Base-by-base conservation (phyloP, 2,888 invertebrate species). In the Clusia tigrina region DNA sequence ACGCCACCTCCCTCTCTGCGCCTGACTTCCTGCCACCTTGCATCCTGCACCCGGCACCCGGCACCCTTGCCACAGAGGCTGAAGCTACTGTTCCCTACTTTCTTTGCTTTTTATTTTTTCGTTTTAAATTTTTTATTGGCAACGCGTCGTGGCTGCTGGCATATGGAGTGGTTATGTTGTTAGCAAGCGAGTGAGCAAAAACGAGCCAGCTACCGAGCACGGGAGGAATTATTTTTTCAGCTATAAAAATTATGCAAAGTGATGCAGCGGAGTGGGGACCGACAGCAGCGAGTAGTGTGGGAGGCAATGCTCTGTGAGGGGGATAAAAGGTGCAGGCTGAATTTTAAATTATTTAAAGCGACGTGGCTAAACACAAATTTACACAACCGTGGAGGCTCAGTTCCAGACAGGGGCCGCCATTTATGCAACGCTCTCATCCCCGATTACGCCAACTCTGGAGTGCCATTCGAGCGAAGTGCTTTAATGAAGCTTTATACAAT, bases 241-340 rank as follows among this genome's bases (percentile, higher is more conserved):
- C 18, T 48, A 48, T 68, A 65, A 69, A 68, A 67, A 68, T 68
- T 63, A 66, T 66, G 62, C 64, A 65, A 61, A 66, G 67, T 66
- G 58, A 57, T 59, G 46, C 60, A 63, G 60, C 53, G 15, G 32
- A 22, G 26, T 32, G 18, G 59, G 32, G n/a, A n/a, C n/a, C n/a
- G n/a, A n/a, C n/a, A n/a, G n/a, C n/a, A n/a, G n/a, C n/a, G n/a
- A n/a, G n/a, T n/a, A n/a, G n/a, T n/a, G n/a, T n/a, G n/a, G n/a
- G n/a, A n/a, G n/a, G n/a, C n/a, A n/a, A n/a, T n/a, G n/a, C n/a
- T n/a, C n/a, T n/a, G n/a, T n/a, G n/a, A n/a, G n/a, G n/a, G n/a
- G n/a, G n/a, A n/a, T n/a, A n/a, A n/a, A n/a, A n/a, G n/a, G n/a
- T n/a, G n/a, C n/a, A n/a, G n/a, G n/a, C n/a, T n/a, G 10, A n/a